phyloP scores from a whole-genome alignment of 2,113 vertebrate species.

The Ictalurus furcatus region DNA sequence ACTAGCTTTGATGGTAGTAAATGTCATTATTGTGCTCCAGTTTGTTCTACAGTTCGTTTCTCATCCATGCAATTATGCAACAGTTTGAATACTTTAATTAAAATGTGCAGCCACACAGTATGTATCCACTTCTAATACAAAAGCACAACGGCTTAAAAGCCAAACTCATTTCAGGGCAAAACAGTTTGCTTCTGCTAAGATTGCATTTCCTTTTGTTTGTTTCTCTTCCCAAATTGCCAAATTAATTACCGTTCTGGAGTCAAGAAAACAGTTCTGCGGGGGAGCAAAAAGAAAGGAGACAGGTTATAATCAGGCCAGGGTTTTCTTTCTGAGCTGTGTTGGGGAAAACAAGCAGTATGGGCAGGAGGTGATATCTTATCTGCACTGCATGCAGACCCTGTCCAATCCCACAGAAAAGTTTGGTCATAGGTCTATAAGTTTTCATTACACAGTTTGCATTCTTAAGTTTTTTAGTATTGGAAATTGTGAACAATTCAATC shows the following conservation, averaged over 20 bases:
- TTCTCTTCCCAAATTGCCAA: constrained; percentile 26
- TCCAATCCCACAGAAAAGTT: neutral
- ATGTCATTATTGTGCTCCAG: neutral
- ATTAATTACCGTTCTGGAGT: constrained; percentile 42
- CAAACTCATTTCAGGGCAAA: constrained; percentile 23
- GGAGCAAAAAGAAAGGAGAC: neutral
- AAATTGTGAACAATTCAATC: neutral
- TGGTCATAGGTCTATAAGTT: neutral
- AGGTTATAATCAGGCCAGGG: constrained; percentile 18
- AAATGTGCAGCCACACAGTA: constrained; percentile 14
- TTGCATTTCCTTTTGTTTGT: constrained; percentile 17
- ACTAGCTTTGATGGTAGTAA: neutral
- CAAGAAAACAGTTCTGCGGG: constrained; percentile 11
- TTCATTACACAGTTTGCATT: constrained; percentile 5
- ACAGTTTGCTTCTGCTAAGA: constrained; percentile 11
- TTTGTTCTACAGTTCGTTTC: neutral
- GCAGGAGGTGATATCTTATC: constrained; percentile 32
- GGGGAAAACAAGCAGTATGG: neutral
- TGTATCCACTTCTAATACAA: neutral
- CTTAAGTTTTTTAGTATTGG: neutral
- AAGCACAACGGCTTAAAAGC: constrained; percentile 1
- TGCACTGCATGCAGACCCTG: constrained; percentile 16
- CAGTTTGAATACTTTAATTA: neutral
- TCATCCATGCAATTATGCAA: neutral
- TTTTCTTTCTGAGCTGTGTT: neutral